A percentile compares a stretch with the other conserved stretches of the same genome.
phyloP scores from a whole-genome alignment of 2,888 invertebrate genomes.

The Pemphredon lugubris region DNA sequence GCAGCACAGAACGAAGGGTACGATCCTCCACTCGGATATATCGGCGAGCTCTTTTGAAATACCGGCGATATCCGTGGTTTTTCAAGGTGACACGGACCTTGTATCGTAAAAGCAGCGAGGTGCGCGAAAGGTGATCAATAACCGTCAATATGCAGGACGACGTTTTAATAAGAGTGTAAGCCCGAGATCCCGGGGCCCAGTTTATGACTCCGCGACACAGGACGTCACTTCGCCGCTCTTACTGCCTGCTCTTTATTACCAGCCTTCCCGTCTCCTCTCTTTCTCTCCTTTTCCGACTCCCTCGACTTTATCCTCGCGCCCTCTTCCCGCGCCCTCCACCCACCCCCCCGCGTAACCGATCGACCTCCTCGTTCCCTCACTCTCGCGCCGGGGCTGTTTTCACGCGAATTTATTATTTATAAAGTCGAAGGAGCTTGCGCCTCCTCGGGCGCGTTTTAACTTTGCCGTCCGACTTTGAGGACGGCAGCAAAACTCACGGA shows the following conservation, averaged over 20 bases:
- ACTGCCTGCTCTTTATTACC: conserved; percentile 75
- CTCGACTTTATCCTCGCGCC: no score
- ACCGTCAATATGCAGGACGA: conserved; percentile 76
- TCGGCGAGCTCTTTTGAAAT: conserved; percentile 19
- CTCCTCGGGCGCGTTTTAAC: conserved; percentile 64
- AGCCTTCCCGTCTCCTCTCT: conserved; percentile 19
- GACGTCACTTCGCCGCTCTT: conserved; percentile 77
- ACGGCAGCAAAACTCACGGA: conserved; percentile 26
- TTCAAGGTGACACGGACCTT: conserved; percentile 54
- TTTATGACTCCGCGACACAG: conserved; percentile 79
- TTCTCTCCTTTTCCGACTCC: conserved; percentile 3
- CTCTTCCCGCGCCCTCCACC: conserved; percentile 1
- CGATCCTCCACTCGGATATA: not conserved
- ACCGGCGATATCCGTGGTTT: conserved; percentile 34
- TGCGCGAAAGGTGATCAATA: conserved; percentile 74
- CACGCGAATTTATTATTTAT: conserved; percentile 78
- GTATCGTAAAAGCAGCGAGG: conserved; percentile 60
- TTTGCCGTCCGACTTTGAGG: conserved; percentile 59
- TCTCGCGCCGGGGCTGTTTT: conserved; percentile 53
- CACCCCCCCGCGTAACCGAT: no score
- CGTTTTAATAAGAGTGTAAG: conserved; percentile 77
- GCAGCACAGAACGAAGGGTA: not conserved
- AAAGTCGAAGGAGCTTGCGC: conserved; percentile 71
- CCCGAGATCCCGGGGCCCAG: conserved; percentile 71
- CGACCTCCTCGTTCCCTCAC: no score